Percentiles rank a stretch among this genome's conserved stretches.
phyloP scores from a whole-genome alignment of 2,797 vertebrate species.

The Chrysocyon brachyurus region DNA sequence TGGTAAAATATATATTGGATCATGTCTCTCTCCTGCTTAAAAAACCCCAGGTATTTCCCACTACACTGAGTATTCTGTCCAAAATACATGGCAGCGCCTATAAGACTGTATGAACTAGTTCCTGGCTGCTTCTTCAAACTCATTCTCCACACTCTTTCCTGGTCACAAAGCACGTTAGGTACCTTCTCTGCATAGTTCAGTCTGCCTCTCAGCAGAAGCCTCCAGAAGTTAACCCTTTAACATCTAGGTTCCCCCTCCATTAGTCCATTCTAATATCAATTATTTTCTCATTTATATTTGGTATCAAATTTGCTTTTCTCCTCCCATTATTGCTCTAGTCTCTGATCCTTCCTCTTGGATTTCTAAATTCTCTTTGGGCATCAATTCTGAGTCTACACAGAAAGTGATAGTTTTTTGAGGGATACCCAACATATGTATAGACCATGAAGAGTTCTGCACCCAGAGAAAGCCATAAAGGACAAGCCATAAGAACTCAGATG shows the following conservation, averaged over 20 bases:
- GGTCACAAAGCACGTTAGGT: neutral
- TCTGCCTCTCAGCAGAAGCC: neutral
- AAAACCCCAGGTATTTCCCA: neutral
- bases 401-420: neutral
- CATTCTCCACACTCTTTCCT: neutral
- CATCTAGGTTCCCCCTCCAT: neutral
- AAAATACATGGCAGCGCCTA: neutral
- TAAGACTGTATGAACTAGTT: neutral
- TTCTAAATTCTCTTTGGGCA: neutral
- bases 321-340: neutral
- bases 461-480: neutral
- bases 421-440: neutral
- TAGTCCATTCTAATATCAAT: neutral
- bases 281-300: neutral
- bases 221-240: neutral
- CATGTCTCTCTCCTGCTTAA: neutral
- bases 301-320: neutral
- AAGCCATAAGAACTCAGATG: neutral
- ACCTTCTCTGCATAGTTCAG: neutral
- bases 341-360: neutral
- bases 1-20: neutral
- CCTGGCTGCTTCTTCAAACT: neutral
- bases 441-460: neutral
- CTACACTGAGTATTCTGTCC: neutral
- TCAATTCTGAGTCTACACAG: neutral